Evolutionary conservation across 2,797 vertebrate species (phyloP), one percentile per base, ranked within the genome.

Genomic region (Coregonus suidteri): DNA sequence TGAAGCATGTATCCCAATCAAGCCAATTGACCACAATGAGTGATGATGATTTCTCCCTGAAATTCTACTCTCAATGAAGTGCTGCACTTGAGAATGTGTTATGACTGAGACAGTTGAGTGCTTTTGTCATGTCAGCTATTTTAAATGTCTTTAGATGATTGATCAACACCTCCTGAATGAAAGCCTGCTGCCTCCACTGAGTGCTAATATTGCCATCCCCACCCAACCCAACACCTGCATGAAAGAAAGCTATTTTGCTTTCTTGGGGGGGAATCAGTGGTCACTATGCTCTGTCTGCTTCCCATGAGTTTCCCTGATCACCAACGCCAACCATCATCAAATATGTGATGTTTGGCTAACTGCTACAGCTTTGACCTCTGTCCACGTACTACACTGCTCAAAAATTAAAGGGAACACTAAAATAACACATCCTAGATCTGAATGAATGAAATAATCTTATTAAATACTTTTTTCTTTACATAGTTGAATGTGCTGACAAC

Each of bases 1-100:
- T 95, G 90, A 88, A 11, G 41, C 41, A 47, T 94, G 95, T 92
- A 89, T 80, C 80, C 83, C 25, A 86, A 83, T 78, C 72, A 78
- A 77, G 71, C 71, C 80, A 87, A 82, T 89, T 75, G 82, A 76
- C n/a, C 76, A 80, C 76, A 70, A 82, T 34, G 78, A 41, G 31
- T 41, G 34, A 74, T 62, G 30, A 64, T 37, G 37, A 20, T 69
- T 47, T 75, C 79, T 85, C 81, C 77, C 76, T 20, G 56, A 59
- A 59, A 59, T 6, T 59, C 4, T 18, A 59, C 56, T 7, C 56
- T 59, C 56, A 15, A 14, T 34, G 64, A 34, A 31, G 64, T 34
- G 30, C 30, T 76, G 70, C 77, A 75, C 75, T 79, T 78, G 78
- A 83, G 76, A 72, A 76, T 71, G 71, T 77, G 53, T 68, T 81